Base-by-base conservation (phyloP, 1,140 invertebrate species). In the Phymastichus coffea region DNA sequence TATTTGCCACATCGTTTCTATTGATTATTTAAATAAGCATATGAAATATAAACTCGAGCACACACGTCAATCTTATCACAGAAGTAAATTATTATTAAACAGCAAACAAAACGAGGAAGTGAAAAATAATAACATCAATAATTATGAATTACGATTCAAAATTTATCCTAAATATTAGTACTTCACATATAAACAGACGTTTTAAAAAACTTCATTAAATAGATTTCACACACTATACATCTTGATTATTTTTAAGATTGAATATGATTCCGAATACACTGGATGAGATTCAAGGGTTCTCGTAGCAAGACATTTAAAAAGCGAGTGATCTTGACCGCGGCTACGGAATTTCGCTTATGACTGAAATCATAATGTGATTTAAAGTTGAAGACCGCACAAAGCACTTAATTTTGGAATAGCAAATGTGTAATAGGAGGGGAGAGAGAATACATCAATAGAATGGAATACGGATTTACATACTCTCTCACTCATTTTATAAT, bases 1-100 rank as follows among this genome's bases (percentile, higher is more conserved):
- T 63, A 54, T 43, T 54, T 67, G 58, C 67, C 63, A 41, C 69
- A 72, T 72, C 64, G 66, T 66, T 66, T 38, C 20, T 19, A 41
- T 23, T 25, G 54, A 60, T 60, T 49, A 58, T 30, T 44, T 57
- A 9, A 53, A 54, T 17, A 54, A 62, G 51, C 20, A 52, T 12
- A 54, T 61, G n/a, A 56, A 54, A 26, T 49, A 26, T 44, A 38
- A 40, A 51, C 17, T 28, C 28, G 44, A 35, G 44, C 44, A 19
- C 12, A 51, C 25, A 33, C 20, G 51, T 51, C 30, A n/a, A n/a
- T n/a, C n/a, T 51, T 58, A 51, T 58, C 51, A 58, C 56, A 58
- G 51, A 51, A 41, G 9, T 15, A 28, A 10, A 10, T 37, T 37
- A 6, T 28, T 51, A 22, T 51, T 23, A 23, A 37, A 15, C 19